Conservation (phyloP, 2,113 vertebrate species). For the Chaetodon auriga region DNA sequence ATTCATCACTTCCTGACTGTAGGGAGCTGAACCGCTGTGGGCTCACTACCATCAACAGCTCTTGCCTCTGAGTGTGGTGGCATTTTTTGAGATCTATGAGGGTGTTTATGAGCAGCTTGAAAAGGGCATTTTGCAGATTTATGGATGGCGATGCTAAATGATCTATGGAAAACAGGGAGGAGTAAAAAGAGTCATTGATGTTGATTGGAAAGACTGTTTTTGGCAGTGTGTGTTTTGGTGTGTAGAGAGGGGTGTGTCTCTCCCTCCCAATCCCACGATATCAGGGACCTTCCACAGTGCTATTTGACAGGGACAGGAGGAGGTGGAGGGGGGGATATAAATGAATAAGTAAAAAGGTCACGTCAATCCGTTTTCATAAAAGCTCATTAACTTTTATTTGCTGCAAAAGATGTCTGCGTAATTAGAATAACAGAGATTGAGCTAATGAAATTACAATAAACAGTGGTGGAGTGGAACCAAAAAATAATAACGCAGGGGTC, state of each 20-base stretch:
- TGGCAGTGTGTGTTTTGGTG: constrained; percentile 33
- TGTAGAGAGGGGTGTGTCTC: constrained; percentile 16
- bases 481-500: constrained; percentile 61
- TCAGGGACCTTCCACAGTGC: constrained; percentile 22
- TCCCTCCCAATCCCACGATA: constrained; percentile 5
- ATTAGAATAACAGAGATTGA: constrained; percentile 81
- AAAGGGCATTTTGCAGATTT: constrained; percentile 81
- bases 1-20: constrained; percentile 63
- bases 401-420: constrained; percentile 75
- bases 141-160: constrained; percentile 76
- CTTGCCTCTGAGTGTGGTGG: constrained; percentile 67
- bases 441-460: constrained; percentile 79
- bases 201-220: constrained; percentile 59
- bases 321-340: constrained; percentile 28
- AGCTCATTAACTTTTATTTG: constrained; percentile 83
- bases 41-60: constrained; percentile 50
- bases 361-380: constrained; percentile 79
- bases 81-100: constrained; percentile 79
- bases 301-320: constrained; percentile 46
- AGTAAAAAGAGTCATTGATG: constrained; percentile 33
- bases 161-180: constrained; percentile 67
- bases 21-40: constrained; percentile 40
- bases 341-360: constrained; percentile 83
- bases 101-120: constrained; percentile 79
- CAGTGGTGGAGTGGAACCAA: constrained; percentile 68